A percentile compares a stretch with the other conserved stretches of the same genome.
phyloP scores from a whole-genome alignment of 2,888 invertebrate genomes.

The Nemotelus pantherinus region DNA sequence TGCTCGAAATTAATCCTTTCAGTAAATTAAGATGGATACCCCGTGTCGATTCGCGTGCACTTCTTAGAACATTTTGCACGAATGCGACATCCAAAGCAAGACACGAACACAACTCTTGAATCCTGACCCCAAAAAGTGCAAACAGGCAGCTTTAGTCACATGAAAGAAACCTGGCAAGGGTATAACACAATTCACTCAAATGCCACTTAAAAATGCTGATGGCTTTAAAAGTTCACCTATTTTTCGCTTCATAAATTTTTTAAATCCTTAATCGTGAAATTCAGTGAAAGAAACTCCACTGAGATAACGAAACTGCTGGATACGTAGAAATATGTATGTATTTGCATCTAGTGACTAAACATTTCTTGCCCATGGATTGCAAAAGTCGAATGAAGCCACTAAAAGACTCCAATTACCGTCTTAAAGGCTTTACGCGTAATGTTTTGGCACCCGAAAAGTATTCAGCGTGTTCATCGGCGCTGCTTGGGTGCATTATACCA shows the following conservation, averaged over 20 bases:
- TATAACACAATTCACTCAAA: background rate
- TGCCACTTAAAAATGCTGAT: constrained; percentile 40
- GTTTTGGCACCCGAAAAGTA: constrained; percentile 38
- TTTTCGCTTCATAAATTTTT: constrained; percentile 51
- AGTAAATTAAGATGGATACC: constrained; percentile 49
- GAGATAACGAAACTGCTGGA: background rate
- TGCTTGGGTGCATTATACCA: background rate
- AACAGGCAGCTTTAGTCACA: background rate
- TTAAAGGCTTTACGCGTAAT: constrained; percentile 48
- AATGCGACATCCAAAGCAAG: constrained; percentile 16
- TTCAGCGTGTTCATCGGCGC: background rate
- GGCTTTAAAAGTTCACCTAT: constrained; percentile 49
- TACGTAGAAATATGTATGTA: background rate
- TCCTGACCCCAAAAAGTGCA: constrained; percentile 2
- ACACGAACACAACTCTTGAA: constrained; percentile 5
- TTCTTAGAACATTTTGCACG: background rate
- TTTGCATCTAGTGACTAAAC: background rate
- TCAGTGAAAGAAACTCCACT: constrained; percentile 22
- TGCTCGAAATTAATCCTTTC: constrained; percentile 48
- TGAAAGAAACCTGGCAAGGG: constrained; percentile 17
- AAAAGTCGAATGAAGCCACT: constrained; percentile 28
- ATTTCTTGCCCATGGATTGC: background rate
- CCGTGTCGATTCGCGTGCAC: constrained; percentile 10
- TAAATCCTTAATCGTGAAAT: constrained; percentile 46
- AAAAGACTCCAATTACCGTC: constrained; percentile 47